Percentiles rank a stretch among this genome's conserved stretches.
Evolutionary conservation across 2,797 vertebrate genomes (phyloP).

Genomic region (Odontamblyopus rebecca): DNA sequence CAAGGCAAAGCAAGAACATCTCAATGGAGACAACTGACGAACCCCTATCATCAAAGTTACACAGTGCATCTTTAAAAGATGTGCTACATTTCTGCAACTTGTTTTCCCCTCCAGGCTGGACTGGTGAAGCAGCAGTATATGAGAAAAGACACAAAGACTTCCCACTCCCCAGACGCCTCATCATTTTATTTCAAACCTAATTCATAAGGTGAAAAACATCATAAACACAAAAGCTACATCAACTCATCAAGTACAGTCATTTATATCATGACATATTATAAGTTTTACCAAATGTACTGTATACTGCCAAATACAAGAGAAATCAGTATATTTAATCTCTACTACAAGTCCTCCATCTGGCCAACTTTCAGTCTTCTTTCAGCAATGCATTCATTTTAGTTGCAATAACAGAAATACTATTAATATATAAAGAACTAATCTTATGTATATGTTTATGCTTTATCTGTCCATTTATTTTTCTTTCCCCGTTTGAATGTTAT

Average conservation of each 20-base stretch:
- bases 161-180: neutral
- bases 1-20: too few species aligned
- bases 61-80: too few species aligned
- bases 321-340: neutral
- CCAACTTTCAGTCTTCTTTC: neutral
- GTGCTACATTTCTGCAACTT: too few species aligned
- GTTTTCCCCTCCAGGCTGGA: neutral
- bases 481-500: neutral
- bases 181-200: neutral
- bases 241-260: neutral
- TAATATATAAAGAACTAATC: neutral
- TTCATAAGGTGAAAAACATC: too few species aligned
- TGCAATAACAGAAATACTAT: neutral
- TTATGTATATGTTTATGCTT: neutral
- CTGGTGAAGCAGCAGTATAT: neutral
- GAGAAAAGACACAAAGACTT: neutral
- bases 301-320: neutral
- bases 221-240: too few species aligned
- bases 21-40: too few species aligned
- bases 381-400: neutral
- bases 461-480: neutral
- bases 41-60: too few species aligned
- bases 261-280: neutral
- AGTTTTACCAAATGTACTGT: neutral
- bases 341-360: neutral